Evolutionary conservation across 2,113 vertebrate species (phyloP), one percentile per base, ranked within the genome.

Genomic region (Neogobius melanostomus): DNA sequence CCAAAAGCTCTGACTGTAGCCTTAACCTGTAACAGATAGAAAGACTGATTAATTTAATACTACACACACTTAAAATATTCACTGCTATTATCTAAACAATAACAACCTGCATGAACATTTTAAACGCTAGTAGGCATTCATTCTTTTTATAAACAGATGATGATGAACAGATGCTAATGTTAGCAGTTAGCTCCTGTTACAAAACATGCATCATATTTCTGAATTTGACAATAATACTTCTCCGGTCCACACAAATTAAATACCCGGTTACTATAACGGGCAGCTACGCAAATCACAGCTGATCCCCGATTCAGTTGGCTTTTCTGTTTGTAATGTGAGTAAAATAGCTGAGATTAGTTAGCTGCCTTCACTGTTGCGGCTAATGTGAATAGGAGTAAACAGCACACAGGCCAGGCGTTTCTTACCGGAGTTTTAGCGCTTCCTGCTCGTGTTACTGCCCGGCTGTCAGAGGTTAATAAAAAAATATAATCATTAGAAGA

Each of bases 351-450:
- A 42, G 57, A 50, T 63, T 43, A 14, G 54, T 54, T 67, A 77
- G 66, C 69, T 72, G 54, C 17, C 64, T 71, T 52, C 11, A 60
- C 5, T 8, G 21, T 53, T 45, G 36, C 56, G 14, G 12, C 57
- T 77, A 72, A 54, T 47, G 54, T 69, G 69, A 67, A 42, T 6
- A 61, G 42, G 47, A 66, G 76, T 74, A 79, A 84, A 86, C 76
- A 87, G 43, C 75, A 52, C 75, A 52, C 74, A 85, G 79, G 71
- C 74, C 77, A 70, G 59, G 60, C 65, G 66, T 42, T 47, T 89
- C 86, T 89, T 76, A 90, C 90, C 59, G 42, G 80, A 84, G 75
- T 66, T 64, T 74, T 79, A 85, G 82, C 86, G 49, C 69, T 69
- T 72, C 66, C 64, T 76, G 79, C 62, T 85, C 81, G 69, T 64